Evolutionary conservation across 1,140 invertebrate genomes (phyloP), one percentile per base, ranked within the genome.

Genomic region (Drosophila pandora): DNA sequence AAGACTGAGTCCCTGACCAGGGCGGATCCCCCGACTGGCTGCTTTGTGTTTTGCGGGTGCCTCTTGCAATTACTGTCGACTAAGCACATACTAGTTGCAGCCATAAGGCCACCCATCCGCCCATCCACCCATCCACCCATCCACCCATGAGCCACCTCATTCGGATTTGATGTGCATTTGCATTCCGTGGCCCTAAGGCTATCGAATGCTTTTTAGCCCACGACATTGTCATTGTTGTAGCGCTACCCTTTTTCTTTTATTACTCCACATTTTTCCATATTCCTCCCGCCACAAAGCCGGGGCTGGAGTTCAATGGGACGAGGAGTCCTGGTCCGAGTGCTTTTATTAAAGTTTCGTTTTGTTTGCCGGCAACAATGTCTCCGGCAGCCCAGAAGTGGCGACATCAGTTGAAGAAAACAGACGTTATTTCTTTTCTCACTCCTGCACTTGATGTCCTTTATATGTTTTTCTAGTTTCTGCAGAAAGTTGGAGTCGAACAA

Each of bases 311-410:
- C 17, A 25, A 21, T 17, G 8, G 43, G 13, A 10, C 21, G 25
- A n/a, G 47, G 55, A 61, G 50, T 39, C 10, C 23, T 25, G 52
- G 57, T 65, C 41, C 61, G 61, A 78, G 79, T 57, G 82, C 82
- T 87, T 76, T 87, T 85, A 85, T 85, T 82, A 85, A 85, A 87
- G 79, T 81, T 76, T 81, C 69, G 69, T 87, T 87, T 85, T 87
- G 83, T 85, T 82, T 67, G 82, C 58, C 56, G 67, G 45, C 62
- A 64, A 87, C 82, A 85, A 85, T 87, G 82, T 77, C 76, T 63
- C 61, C 63, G 72, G 56, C 81, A 75, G 50, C 73, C 69, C 69
- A 70, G 55, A 65, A 84, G 76, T 72, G 79, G 60, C 80, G 64
- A 45, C 65, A 79, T 76, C 80, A 72, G 60, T 69, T 60, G 71